phyloP scores from a whole-genome alignment of 2,113 vertebrate genomes.

The Vulpes ferrilata region DNA sequence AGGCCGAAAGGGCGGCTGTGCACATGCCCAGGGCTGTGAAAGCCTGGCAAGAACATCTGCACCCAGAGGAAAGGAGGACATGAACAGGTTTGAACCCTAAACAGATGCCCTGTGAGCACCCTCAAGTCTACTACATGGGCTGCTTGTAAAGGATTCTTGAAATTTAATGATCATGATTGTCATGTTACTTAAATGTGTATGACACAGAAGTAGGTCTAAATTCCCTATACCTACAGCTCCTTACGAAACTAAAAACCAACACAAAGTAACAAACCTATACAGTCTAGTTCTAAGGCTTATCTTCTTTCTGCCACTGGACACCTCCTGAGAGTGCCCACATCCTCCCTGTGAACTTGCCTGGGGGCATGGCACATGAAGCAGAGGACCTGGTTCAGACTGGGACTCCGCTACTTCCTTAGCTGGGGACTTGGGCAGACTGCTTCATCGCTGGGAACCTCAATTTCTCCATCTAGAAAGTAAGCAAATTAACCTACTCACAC shows the following conservation, averaged over 20 bases:
- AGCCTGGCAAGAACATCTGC: not conserved
- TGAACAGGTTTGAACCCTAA: not conserved
- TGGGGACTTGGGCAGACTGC: not conserved
- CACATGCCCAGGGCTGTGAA: not conserved
- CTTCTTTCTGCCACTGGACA: not conserved
- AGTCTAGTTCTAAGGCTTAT: not conserved
- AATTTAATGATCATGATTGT: not conserved
- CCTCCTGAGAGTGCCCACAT: not conserved
- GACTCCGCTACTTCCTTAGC: not conserved
- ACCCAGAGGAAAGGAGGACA: not conserved
- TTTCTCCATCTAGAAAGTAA: conserved; percentile 9
- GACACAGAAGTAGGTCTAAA: not conserved
- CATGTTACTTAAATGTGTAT: not conserved
- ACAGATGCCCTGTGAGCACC: not conserved
- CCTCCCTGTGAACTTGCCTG: not conserved
- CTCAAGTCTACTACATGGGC: not conserved
- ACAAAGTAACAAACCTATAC: not conserved
- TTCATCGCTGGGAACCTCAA: not conserved
- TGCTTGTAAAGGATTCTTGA: not conserved
- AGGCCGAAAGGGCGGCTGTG: not conserved
- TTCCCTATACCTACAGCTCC: not conserved
- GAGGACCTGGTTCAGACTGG: not conserved
- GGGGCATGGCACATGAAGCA: not conserved
- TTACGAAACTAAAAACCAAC: not conserved
- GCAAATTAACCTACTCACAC: not conserved